Evolutionary conservation across 2,797 vertebrate genomes (phyloP).

Genomic region (Chiroxiphia lanceolata): DNA sequence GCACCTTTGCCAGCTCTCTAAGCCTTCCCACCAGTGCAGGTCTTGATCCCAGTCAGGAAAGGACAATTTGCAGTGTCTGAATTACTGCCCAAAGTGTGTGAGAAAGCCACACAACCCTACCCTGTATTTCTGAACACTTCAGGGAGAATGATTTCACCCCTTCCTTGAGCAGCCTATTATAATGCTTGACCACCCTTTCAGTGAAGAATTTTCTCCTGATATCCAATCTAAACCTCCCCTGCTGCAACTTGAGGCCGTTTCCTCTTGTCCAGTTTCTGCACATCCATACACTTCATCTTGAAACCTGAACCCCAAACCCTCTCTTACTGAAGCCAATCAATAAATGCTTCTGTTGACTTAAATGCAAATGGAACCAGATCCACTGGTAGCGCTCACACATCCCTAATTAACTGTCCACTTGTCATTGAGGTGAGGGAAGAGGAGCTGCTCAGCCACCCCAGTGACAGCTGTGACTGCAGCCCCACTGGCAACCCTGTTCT

Average conservation of each 20-base stretch:
- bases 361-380: not conserved
- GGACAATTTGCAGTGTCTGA: not conserved
- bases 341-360: not conserved
- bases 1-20: not conserved
- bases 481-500: not conserved
- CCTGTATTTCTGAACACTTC: not conserved
- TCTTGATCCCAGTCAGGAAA: not conserved
- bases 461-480: not conserved
- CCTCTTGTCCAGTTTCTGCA: not conserved
- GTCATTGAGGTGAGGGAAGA: not conserved
- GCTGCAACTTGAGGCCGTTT: not conserved
- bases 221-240: not conserved
- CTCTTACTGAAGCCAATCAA: not conserved
- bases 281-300: not conserved
- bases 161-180: not conserved
- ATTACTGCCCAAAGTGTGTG: not conserved
- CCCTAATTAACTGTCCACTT: not conserved
- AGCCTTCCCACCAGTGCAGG: not conserved
- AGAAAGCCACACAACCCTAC: not conserved
- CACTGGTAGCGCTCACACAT: not conserved
- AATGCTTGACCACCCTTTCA: not conserved
- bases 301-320: not conserved
- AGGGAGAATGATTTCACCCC: not conserved
- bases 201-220: not conserved
- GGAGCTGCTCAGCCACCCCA: not conserved